phyloP scores from a whole-genome alignment of 2,888 invertebrate species.

The Agriopis marginaria region DNA sequence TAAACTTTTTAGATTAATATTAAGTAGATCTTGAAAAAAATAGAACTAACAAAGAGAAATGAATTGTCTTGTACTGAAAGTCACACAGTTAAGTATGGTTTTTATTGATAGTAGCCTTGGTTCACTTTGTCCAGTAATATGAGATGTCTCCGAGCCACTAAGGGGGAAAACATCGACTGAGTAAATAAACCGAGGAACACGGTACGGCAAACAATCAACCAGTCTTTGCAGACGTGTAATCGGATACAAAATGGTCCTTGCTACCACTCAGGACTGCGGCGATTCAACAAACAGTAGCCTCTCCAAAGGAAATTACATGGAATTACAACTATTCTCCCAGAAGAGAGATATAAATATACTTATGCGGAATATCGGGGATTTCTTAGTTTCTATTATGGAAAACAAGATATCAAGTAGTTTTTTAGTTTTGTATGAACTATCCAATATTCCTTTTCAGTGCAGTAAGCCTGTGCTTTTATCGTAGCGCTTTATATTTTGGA shows the following conservation, averaged over 20 bases:
- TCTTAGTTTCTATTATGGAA: conserved; percentile 45
- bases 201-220: conserved; percentile 73
- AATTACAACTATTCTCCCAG: conserved; percentile 62
- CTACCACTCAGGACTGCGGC: conserved; percentile 60
- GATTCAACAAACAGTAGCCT: conserved; percentile 63
- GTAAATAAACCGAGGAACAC: conserved; percentile 68
- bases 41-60: conserved; percentile 4
- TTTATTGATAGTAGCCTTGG: conserved; percentile 43
- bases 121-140: conserved; percentile 62
- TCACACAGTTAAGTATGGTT: conserved; percentile 30
- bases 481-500: background rate
- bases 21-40: conserved; percentile 15
- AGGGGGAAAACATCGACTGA: conserved; percentile 68
- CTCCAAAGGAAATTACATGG: conserved; percentile 66
- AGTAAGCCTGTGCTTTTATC: conserved; percentile 35
- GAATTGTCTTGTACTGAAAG: conserved; percentile 20
- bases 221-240: conserved; percentile 71
- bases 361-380: conserved; percentile 49
- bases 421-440: conserved; percentile 53
- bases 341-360: conserved; percentile 56
- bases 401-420: conserved; percentile 45
- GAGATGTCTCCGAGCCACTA: conserved; percentile 63
- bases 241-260: conserved; percentile 74
- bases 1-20: conserved; percentile 23
- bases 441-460: conserved; percentile 35